A percentile compares a stretch with the other conserved stretches of the same genome.
Evolutionary conservation across 2,113 vertebrate species (phyloP).

Genomic region (Megaceryle maxima): DNA sequence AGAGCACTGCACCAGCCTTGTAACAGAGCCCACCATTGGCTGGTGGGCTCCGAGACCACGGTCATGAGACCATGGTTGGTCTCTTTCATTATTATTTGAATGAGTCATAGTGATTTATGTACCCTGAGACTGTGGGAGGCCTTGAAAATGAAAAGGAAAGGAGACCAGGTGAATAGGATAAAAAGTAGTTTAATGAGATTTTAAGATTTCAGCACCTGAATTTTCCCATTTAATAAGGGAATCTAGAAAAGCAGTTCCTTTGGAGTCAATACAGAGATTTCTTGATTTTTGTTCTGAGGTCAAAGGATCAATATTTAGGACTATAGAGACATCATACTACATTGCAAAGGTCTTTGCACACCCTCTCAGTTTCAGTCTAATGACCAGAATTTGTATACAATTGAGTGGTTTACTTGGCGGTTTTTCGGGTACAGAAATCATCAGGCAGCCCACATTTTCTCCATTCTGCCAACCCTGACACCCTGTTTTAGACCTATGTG

Average conservation of each 20-base stretch:
- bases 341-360: background rate
- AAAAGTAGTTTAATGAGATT: slow-evolving; percentile 40
- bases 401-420: background rate
- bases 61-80: slow-evolving; percentile 1
- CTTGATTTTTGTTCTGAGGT: background rate
- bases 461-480: background rate
- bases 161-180: background rate
- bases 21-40: no score
- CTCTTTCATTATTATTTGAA: background rate
- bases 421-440: background rate
- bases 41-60: no score
- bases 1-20: no score
- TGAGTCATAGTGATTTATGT: slow-evolving; percentile 28
- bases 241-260: background rate
- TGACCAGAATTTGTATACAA: background rate
- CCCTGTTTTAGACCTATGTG: background rate
- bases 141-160: background rate
- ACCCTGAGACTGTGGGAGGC: slow-evolving; percentile 60
- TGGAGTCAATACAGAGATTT: background rate
- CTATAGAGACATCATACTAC: background rate
- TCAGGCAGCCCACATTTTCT: background rate
- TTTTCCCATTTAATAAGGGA: background rate
- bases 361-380: background rate
- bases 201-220: slow-evolving; percentile 40
- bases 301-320: background rate